Percentiles rank a stretch among this genome's conserved stretches.
These are phyloP conservation scores for Musca domestica DNA, from an alignment of 1,140 invertebrate species.

Conservation along the genomic window DNA sequence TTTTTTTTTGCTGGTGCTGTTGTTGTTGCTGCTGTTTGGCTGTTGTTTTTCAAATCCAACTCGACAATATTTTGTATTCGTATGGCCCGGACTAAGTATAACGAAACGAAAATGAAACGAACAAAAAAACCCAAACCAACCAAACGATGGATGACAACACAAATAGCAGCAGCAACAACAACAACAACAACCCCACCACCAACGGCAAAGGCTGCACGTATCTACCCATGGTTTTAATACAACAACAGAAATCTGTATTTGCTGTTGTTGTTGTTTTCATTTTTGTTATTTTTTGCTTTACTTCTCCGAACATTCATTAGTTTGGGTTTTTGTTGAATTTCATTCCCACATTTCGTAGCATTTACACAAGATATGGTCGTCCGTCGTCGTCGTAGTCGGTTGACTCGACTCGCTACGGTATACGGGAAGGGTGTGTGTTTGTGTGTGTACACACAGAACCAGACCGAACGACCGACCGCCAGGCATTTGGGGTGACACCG, in stretches of 20 bases:
- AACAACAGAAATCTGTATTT: constrained; percentile 20
- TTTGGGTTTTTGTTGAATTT: constrained; percentile 17
- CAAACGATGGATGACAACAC: neutral
- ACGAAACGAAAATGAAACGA: neutral
- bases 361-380: constrained; percentile 8
- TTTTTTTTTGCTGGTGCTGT: too few species aligned
- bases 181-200: neutral
- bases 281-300: neutral
- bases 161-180: neutral
- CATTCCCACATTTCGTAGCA: constrained; percentile 20
- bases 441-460: neutral
- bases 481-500: too few species aligned
- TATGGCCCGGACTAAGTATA: constrained; percentile 6
- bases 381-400: too few species aligned
- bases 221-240: constrained; percentile 17
- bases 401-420: neutral
- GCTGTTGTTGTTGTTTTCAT: neutral
- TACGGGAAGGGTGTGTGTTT: too few species aligned
- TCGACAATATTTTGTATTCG: neutral
- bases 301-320: constrained; percentile 13
- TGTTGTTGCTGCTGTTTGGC: too few species aligned
- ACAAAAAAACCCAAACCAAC: constrained; percentile 13
- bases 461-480: neutral
- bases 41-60: too few species aligned
- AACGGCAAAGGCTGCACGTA: neutral